Evolutionary conservation across 2,113 vertebrate species (phyloP).

Genomic region (Sigmodon hispidus): DNA sequence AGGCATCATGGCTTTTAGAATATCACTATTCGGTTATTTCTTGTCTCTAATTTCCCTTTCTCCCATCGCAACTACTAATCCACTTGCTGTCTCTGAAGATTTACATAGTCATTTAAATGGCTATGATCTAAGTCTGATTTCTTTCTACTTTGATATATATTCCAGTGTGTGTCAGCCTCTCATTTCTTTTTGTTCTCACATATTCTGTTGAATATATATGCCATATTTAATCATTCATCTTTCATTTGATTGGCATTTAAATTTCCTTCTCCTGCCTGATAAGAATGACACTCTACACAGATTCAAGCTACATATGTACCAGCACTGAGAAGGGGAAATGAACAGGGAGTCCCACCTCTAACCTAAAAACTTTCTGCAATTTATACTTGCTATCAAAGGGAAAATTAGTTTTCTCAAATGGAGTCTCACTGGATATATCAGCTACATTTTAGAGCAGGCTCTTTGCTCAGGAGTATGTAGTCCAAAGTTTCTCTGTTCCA

Average conservation of each 20-base stretch:
- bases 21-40: background rate
- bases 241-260: background rate
- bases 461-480: background rate
- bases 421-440: background rate
- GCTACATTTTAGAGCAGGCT: background rate
- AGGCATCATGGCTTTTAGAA: background rate
- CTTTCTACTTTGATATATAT: slow-evolving; percentile 34
- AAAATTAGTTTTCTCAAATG: background rate
- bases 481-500: too few species aligned
- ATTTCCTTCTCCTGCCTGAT: background rate
- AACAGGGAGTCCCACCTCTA: background rate
- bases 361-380: background rate
- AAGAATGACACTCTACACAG: background rate
- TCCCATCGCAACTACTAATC: background rate
- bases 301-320: background rate
- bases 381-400: background rate
- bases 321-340: background rate
- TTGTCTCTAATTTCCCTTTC: background rate
- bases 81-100: slow-evolving; percentile 12
- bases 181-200: background rate
- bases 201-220: background rate
- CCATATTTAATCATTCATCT: background rate
- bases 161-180: background rate
- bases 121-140: background rate
- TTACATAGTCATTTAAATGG: background rate